Evolutionary conservation across 1,140 invertebrate species (phyloP), one percentile per base, ranked within the genome.

Genomic region (Calliopsis andreniformis): DNA sequence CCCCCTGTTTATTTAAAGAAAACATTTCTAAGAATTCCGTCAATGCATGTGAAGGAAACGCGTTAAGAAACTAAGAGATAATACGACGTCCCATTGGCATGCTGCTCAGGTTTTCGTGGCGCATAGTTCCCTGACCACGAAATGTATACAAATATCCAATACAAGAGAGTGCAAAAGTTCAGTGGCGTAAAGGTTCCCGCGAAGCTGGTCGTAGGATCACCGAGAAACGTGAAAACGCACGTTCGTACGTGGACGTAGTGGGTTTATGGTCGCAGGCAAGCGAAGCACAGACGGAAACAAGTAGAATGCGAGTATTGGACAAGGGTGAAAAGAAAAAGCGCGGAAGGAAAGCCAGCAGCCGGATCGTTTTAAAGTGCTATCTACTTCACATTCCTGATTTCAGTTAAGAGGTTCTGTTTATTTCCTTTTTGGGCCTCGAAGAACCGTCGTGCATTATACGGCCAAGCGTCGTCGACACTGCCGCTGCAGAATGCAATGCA

Each of bases 341-440:
- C 4, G 53, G 53, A 28, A 64, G 47, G 51, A 59, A 55, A 71
- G 39, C 28, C 43, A 39, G 49, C 23, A 68, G 53, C 49, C 20
- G 10, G 86, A 89, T 88, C 85, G 84, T 86, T 89, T 89, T 88
- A 87, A 89, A 88, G 85, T 88, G 87, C 83, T 87, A 82, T 84
- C 86, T 82, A 83, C 87, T 86, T 88, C 82, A 82, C 86, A 89
- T 89, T 89, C 84, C 87, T 85, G 86, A 88, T 89, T 89, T 88
- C 87, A 84, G 84, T 88, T 87, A 88, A 79, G 62, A 68, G 72
- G 78, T 64, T 78, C 58, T 87, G 82, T 87, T 88, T 90, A 87
- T 89, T 87, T 88, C 87, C 81, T 86, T 89, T 89, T 87, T 78
- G 12, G 67, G 61, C 49, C 72, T 66, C 61, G 59, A 69, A 55